Evolutionary conservation across 2,888 invertebrate genomes (phyloP).

Genomic region (Hirtodrosophila trivittata): DNA sequence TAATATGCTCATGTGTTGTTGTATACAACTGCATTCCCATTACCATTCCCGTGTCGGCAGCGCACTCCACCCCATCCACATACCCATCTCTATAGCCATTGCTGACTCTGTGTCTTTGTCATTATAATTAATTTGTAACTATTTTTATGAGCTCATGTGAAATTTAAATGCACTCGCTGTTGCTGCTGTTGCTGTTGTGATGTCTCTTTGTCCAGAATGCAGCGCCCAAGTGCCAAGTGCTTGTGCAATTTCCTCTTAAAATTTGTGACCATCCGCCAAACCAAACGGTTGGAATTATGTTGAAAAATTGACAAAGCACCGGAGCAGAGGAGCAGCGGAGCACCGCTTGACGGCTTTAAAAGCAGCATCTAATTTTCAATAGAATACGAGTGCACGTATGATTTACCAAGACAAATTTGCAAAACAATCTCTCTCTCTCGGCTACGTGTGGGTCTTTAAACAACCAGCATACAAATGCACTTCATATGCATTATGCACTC

Average conservation of each 20-base stretch:
- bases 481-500: neutral
- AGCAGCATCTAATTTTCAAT: constrained; percentile 64
- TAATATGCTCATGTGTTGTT: constrained; percentile 61
- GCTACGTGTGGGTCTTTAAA: constrained; percentile 40
- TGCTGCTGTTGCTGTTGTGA: constrained; percentile 15
- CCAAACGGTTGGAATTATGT: constrained; percentile 61
- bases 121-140: constrained; percentile 80
- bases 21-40: constrained; percentile 43
- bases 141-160: constrained; percentile 79
- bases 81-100: neutral
- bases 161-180: constrained; percentile 70
- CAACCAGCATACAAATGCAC: constrained; percentile 16
- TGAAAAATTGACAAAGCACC: constrained; percentile 58
- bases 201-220: constrained; percentile 39
- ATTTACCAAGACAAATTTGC: constrained; percentile 63
- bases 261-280: constrained; percentile 69
- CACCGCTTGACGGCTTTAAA: constrained; percentile 6
- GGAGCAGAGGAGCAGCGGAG: too few species aligned
- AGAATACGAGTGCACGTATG: constrained; percentile 62
- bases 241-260: constrained; percentile 79
- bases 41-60: constrained; percentile 17
- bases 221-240: constrained; percentile 64
- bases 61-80: neutral
- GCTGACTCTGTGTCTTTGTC: constrained; percentile 59
- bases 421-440: constrained; percentile 27